Evolutionary conservation across 2,113 vertebrate genomes (phyloP).

Genomic region (Bombycilla garrulus): DNA sequence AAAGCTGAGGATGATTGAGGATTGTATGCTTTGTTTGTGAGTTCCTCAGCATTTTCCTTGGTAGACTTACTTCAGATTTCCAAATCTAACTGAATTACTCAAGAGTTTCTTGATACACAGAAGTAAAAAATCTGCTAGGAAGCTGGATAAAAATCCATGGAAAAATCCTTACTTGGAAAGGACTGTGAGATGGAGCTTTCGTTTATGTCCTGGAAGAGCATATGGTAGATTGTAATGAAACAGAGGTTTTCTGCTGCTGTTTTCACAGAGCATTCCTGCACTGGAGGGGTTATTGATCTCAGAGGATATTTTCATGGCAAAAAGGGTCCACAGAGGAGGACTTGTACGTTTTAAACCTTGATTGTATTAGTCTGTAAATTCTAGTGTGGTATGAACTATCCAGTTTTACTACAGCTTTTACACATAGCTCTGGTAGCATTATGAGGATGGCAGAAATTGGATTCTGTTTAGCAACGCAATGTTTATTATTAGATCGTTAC

Average conservation of each 20-base stretch:
- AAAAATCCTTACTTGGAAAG: background rate
- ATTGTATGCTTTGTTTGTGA: background rate
- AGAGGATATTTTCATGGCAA: background rate
- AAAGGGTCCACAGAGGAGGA: background rate
- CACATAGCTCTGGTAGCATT: background rate
- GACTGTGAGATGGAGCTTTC: background rate
- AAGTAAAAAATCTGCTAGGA: background rate
- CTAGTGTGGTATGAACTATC: background rate
- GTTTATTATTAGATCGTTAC: background rate
- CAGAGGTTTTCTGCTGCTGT: background rate
- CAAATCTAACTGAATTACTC: background rate
- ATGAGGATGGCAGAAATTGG: background rate
- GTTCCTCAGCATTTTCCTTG: background rate
- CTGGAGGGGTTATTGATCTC: background rate
- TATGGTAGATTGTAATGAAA: background rate
- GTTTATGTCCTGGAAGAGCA: background rate
- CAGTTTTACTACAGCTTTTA: background rate
- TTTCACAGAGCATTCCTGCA: background rate
- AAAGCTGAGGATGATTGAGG: background rate
- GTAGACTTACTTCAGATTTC: background rate
- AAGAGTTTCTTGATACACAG: background rate
- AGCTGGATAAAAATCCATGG: background rate
- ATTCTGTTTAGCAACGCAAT: background rate
- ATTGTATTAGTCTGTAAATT: background rate
- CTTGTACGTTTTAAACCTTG: background rate